Percentiles rank a stretch among this genome's conserved stretches.
phyloP scores from a whole-genome alignment of 23 tunicate species.

The Diplosoma virens region DNA sequence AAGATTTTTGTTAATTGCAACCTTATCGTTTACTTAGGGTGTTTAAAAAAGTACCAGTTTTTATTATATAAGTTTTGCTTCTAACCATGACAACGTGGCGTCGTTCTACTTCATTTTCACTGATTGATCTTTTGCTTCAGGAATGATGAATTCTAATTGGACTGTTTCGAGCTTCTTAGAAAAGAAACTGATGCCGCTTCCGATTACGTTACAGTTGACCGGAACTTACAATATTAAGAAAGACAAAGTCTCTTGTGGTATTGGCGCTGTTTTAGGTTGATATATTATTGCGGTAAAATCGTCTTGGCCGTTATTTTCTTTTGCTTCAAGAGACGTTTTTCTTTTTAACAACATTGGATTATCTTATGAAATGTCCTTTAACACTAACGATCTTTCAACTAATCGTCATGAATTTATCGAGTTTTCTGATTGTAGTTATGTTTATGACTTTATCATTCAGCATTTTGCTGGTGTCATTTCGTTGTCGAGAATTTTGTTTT shows the following conservation, averaged over 20 bases:
- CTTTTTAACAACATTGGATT: neutral
- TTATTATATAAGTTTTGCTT: too few relatives aligned
- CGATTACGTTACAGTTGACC: slow-evolving; percentile 71
- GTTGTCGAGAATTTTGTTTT: neutral
- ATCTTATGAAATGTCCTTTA: neutral
- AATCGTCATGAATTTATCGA: neutral
- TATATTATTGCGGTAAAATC: slow-evolving; percentile 48
- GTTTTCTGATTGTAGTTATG: neutral
- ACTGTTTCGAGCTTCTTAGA: slow-evolving; percentile 79
- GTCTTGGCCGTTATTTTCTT: slow-evolving; percentile 3
- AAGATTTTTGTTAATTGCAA: too few relatives aligned
- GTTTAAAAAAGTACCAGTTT: too few relatives aligned
- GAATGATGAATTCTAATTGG: slow-evolving; percentile 85
- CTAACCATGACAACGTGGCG: neutral
- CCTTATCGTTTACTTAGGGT: too few relatives aligned
- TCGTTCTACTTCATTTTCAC: neutral
- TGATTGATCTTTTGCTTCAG: slow-evolving; percentile 29
- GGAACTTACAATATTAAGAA: slow-evolving; percentile 86
- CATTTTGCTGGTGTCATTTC: neutral
- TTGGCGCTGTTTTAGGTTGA: slow-evolving; percentile 80
- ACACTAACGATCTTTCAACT: neutral
- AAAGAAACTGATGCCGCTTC: slow-evolving; percentile 76
- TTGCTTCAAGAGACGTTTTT: neutral
- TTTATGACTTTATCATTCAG: neutral
- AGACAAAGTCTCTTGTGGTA: slow-evolving; percentile 90